A percentile compares a stretch with the other conserved stretches of the same genome.
phyloP scores from a whole-genome alignment of 2,888 invertebrate genomes.

The Cepaea hortensis region DNA sequence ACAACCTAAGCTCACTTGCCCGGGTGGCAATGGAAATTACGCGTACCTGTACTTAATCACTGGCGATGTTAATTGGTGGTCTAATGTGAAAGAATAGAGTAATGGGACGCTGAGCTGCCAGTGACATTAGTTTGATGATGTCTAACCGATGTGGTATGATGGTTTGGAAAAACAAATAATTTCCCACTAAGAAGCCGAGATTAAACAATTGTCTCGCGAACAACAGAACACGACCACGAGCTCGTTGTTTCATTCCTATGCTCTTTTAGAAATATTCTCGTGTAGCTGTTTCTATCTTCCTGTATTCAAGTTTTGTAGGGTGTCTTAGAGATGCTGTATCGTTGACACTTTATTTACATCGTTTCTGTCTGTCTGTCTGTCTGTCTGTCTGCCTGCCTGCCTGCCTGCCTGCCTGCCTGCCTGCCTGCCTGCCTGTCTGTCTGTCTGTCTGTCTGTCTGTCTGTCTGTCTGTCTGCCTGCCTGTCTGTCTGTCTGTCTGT shows the following conservation, averaged over 20 bases:
- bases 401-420: neutral
- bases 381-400: neutral
- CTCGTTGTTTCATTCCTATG: too few species aligned
- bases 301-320: too few species aligned
- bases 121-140: conserved; percentile 25
- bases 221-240: too few species aligned
- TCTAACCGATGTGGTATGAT: neutral
- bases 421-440: too few species aligned
- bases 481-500: neutral
- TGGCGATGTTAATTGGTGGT: conserved; percentile 29
- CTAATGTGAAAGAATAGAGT: conserved; percentile 13
- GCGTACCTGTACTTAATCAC: conserved; percentile 20
- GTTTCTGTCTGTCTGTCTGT: neutral
- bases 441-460: too few species aligned
- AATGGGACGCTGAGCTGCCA: neutral
- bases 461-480: neutral
- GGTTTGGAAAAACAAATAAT: too few species aligned
- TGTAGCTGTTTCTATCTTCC: too few species aligned
- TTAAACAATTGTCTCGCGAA: too few species aligned
- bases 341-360: neutral
- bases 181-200: too few species aligned
- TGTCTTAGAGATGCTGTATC: too few species aligned
- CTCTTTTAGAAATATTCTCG: too few species aligned
- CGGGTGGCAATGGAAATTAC: conserved; percentile 8
- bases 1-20: conserved; percentile 8